Evolutionary conservation across 2,888 invertebrate species (phyloP).

Genomic region (Heliconius sara): DNA sequence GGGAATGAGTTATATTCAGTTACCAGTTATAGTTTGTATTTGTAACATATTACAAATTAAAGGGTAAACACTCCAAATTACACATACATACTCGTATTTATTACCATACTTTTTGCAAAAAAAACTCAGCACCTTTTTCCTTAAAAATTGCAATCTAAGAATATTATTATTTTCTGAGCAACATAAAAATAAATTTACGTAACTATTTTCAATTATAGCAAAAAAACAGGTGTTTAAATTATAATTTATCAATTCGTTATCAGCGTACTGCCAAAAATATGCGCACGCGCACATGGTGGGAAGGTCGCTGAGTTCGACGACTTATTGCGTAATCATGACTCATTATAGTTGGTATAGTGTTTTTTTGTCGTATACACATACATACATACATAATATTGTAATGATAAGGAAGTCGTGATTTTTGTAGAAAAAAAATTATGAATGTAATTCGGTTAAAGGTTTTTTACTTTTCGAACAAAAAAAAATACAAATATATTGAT

Average conservation of each 20-base stretch:
- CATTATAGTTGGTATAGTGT: slow-evolving; percentile 25
- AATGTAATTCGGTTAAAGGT: too few relatives aligned
- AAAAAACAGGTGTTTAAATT: slow-evolving; percentile 30
- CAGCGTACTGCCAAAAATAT: slow-evolving; percentile 29
- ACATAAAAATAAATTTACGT: not conserved
- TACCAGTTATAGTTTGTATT: too few relatives aligned
- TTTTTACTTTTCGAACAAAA: too few relatives aligned
- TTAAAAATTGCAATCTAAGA: not conserved
- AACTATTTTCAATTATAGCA: not conserved
- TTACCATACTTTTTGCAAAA: too few relatives aligned
- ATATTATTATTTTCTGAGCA: not conserved
- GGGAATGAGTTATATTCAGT: too few relatives aligned
- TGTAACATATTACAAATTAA: too few relatives aligned
- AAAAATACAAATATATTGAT: not conserved
- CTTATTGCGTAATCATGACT: slow-evolving; percentile 55
- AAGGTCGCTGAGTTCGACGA: slow-evolving; percentile 60
- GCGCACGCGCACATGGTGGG: slow-evolving; percentile 46
- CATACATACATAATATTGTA: not conserved
- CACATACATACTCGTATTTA: too few relatives aligned
- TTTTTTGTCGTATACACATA: not conserved
- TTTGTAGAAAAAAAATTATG: too few relatives aligned
- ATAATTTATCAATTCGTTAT: slow-evolving; percentile 29
- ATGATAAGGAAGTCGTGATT: slow-evolving; percentile 25
- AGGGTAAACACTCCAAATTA: too few relatives aligned
- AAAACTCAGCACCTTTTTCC: not conserved